Evolutionary conservation across 2,888 invertebrate species (phyloP).

Genomic region (Amiota mariae): DNA sequence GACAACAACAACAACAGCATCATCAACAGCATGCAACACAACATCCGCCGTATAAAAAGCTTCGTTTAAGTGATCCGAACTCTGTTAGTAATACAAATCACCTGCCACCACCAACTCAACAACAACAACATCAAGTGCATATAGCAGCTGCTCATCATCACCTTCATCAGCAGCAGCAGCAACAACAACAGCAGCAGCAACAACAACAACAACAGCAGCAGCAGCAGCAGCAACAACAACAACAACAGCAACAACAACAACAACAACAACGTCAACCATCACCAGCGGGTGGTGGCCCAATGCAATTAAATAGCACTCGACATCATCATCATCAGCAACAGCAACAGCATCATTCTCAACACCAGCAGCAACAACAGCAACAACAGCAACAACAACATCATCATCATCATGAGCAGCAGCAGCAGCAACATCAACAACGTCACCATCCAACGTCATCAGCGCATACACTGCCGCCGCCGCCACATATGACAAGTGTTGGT

Average conservation of each 20-base stretch:
- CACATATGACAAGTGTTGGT: slow-evolving; percentile 28
- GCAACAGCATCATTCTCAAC: slow-evolving; percentile 43
- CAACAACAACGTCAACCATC: slow-evolving; percentile 71
- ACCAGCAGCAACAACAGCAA: slow-evolving; percentile 46
- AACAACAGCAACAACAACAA: no score
- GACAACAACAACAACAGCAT: slow-evolving; percentile 59
- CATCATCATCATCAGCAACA: slow-evolving; percentile 56
- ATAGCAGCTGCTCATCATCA: slow-evolving; percentile 57
- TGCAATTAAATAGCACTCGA: slow-evolving; percentile 49
- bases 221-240: slow-evolving; percentile 56
- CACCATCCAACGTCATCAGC: slow-evolving; percentile 51
- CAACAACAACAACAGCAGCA: slow-evolving; percentile 55
- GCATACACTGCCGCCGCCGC: slow-evolving; percentile 43
- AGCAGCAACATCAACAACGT: slow-evolving; percentile 40
- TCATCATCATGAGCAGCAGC: slow-evolving; percentile 41
- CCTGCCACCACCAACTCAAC: slow-evolving; percentile 73
- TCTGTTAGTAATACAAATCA: slow-evolving; percentile 65
- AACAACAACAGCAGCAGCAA: slow-evolving; percentile 53
- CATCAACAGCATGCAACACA: no score
- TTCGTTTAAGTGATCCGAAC: slow-evolving; percentile 62
- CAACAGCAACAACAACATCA: slow-evolving; percentile 51
- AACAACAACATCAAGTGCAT: slow-evolving; percentile 31
- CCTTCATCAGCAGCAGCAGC: slow-evolving; percentile 56
- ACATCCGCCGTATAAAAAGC: slow-evolving; percentile 65
- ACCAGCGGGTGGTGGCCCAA: slow-evolving; percentile 73